Evolutionary conservation across 2,888 invertebrate genomes (phyloP), one percentile per base, ranked within the genome.

Genomic region (Eupithecia dodoneata): DNA sequence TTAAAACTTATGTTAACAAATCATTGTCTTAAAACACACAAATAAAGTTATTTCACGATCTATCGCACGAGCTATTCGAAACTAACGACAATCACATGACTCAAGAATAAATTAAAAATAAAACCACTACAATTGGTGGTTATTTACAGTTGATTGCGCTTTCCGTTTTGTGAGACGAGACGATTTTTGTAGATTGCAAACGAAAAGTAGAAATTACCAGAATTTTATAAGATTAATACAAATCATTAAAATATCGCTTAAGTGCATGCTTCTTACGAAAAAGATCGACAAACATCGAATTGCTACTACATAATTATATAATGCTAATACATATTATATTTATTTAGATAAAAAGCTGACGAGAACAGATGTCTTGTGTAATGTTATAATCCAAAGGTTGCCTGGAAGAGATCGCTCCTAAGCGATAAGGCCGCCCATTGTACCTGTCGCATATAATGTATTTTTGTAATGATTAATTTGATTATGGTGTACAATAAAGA

Each of bases 61-160:
- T 78, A 78, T 74, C 75, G 72, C 47, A 69, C 73, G 69, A 65
- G 59, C 75, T 74, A 79, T 76, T 74, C 10, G 45, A 74, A 74
- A 66, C 72, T 79, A 76, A 72, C 66, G 30, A 74, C 76, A 55
- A 70, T 70, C 71, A 75, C 72, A 70, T 71, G 63, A 75, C 76
- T 66, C 71, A 73, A 72, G 75, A 72, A 79, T 76, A 77, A 79
- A 75, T 76, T 74, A 75, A 74, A 65, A 75, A 76, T 45, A 66
- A 73, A 75, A 76, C 59, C 71, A 70, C 70, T 71, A 76, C 67
- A 65, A 69, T 63, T 59, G 59, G 70, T 72, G 63, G 52, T 63
- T 79, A 77, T 79, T 79, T 77, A 77, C 79, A 77, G 67, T 72
- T 55, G 7, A 30, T 13, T 47, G 12, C 52, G 52, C 71, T 75